These are phyloP conservation scores for Doris montereyensis DNA, from an alignment of 2,888 invertebrate species.

Conservation along the genomic window DNA sequence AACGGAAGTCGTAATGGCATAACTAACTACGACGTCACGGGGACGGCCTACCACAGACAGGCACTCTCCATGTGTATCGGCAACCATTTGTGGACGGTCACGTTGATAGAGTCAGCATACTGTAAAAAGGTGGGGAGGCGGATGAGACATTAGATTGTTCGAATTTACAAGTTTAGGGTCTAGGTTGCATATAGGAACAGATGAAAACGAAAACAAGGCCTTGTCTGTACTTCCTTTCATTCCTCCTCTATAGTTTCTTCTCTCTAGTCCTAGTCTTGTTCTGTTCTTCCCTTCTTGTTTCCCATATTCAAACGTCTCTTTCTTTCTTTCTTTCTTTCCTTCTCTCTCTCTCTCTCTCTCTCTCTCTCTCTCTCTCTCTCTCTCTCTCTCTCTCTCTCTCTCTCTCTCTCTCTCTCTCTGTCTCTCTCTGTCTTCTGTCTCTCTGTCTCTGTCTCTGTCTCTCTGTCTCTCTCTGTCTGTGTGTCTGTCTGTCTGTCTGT, in stretches of 20 bases:
- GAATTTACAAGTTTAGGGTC: too few species aligned
- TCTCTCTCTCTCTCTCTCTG: neutral
- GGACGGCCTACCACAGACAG: constrained; percentile 32
- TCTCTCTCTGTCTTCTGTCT: neutral
- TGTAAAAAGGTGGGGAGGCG: neutral
- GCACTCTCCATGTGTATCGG: constrained; percentile 42
- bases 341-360: constrained; percentile 21
- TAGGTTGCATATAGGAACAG: too few species aligned
- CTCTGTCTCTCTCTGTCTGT: neutral
- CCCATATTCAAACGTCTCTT: neutral
- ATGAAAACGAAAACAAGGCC: too few species aligned
- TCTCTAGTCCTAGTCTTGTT: too few species aligned
- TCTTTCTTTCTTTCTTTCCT: neutral
- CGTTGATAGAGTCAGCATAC: constrained; percentile 40
- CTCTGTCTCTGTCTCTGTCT: neutral
- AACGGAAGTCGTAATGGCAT: too few species aligned
- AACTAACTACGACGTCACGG: too few species aligned
- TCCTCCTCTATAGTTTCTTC: too few species aligned
- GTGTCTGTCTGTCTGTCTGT: constrained; percentile 16
- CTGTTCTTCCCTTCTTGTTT: neutral
- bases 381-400: constrained; percentile 2
- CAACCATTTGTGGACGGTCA: constrained; percentile 43
- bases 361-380: constrained; percentile 13
- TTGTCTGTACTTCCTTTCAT: too few species aligned
- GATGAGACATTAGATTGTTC: too few species aligned